phyloP scores from a whole-genome alignment of 2,797 vertebrate species.

The Enteromius afrohamiltoni region DNA sequence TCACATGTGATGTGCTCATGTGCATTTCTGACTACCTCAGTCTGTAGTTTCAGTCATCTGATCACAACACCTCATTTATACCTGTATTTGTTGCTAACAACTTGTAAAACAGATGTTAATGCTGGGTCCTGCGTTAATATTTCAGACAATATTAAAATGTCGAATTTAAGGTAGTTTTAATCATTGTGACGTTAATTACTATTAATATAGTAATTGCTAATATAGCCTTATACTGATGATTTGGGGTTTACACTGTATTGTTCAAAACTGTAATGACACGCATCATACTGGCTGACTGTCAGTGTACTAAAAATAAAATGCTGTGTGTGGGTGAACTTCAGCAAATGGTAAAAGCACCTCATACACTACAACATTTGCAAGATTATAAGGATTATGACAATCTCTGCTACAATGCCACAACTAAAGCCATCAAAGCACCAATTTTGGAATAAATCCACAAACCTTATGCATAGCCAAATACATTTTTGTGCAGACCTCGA shows the following conservation, averaged over 20 bases:
- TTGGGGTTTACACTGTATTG: background rate
- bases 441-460: background rate
- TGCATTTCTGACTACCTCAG: background rate
- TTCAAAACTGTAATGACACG: background rate
- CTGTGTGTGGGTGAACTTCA: slow-evolving; percentile 18
- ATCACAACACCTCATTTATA: background rate
- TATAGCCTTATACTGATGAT: background rate
- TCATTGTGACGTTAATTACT: background rate
- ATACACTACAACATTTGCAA: slow-evolving; percentile 14
- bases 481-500: background rate
- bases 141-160: background rate
- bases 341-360: background rate
- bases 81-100: background rate
- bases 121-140: background rate
- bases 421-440: slow-evolving; percentile 17
- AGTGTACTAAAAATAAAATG: background rate
- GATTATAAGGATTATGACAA: background rate
- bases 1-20: background rate
- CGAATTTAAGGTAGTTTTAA: background rate
- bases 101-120: background rate
- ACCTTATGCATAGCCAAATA: background rate
- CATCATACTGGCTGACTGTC: background rate
- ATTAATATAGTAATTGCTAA: too few species aligned
- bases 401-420: background rate
- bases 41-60: background rate